Evolutionary conservation across 2,113 vertebrate genomes (phyloP), one percentile per base, ranked within the genome.

Genomic region (Nestor notabilis): DNA sequence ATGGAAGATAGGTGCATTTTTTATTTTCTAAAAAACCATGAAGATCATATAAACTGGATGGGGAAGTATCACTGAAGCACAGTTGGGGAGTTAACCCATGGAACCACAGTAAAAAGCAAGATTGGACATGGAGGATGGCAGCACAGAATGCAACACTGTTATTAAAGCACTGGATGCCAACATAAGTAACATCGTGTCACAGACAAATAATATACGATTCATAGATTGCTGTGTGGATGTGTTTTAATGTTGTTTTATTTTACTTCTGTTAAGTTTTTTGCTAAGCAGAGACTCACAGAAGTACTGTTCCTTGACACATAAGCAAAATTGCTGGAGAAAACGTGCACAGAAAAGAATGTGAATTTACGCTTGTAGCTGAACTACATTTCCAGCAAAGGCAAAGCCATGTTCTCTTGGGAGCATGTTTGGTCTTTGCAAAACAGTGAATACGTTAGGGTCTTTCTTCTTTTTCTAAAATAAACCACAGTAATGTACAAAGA

Each of bases 381-480:
- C 23, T 50, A 43, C 49, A 18, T 53, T 50, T 81, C 64, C 50
- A 83, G n/a, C n/a, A 94, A 83, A 96, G 33, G 46, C 63, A 85
- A 85, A 77, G 29, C 8, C 60, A 61, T 4, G 12, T 53, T 81
- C 76, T 85, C 78, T 55, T 37, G 37, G 86, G 72, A 82, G 13
- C 17, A 7, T 12, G 13, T 64, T 35, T 33, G 39, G 46, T 84
- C 68, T 87, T 58, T 81, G 60, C 17, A 68, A 93, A 92, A 52
- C 31, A 70, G 28, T 1, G 5, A 78, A 33, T 68, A 58, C 13
- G 23, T 8, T 46, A 20, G n/a, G 49, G 25, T 60, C 95, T 87
- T 78, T 64, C 68, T 91, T 78, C 47, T 39, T 35, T 68, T 95
- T 81, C 87, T 89, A 72, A 91, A 92, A 87, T 66, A 88, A 92